These are phyloP conservation scores for Matsumurasca onukii DNA, from an alignment of 1,140 invertebrate species.

Conservation along the genomic window DNA sequence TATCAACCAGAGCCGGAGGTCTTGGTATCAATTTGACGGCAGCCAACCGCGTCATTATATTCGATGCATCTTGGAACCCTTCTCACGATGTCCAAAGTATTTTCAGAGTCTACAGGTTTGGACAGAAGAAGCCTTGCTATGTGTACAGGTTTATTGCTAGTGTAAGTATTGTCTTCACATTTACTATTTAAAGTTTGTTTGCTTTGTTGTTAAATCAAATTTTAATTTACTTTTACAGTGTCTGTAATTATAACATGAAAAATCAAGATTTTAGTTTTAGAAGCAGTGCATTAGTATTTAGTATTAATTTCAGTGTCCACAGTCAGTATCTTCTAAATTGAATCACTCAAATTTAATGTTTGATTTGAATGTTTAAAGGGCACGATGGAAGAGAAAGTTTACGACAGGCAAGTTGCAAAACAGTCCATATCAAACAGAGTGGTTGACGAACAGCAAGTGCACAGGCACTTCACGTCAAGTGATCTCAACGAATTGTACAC, in stretches of 20 bases:
- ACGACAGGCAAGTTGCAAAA: constrained; percentile 95
- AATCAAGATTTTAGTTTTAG: too few species aligned
- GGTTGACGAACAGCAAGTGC: constrained; percentile 96
- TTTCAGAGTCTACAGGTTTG: constrained; percentile 93
- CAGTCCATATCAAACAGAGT: constrained; percentile 91
- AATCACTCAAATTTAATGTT: too few species aligned
- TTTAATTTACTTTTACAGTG: too few species aligned
- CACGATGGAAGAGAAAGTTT: constrained; percentile 99
- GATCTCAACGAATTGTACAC: constrained; percentile 89
- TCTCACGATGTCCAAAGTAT: constrained; percentile 98
- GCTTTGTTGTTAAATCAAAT: too few species aligned
- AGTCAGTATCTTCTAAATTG: too few species aligned
- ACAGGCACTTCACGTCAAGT: constrained; percentile 87
- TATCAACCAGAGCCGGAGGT: constrained; percentile 94
- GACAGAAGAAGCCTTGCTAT: constrained; percentile 92
- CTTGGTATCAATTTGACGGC: constrained; percentile 94
- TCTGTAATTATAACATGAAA: too few species aligned
- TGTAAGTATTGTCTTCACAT: constrained; percentile 49
- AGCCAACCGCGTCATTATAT: constrained; percentile 95
- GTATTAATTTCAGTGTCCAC: too few species aligned
- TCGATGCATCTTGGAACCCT: constrained; percentile 98
- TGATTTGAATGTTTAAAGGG: too few species aligned
- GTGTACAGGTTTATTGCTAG: constrained; percentile 93
- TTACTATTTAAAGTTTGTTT: too few species aligned
- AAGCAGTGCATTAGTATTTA: too few species aligned